Evolutionary conservation across 2,888 invertebrate genomes (phyloP), one percentile per base, ranked within the genome.

Genomic region (Sepioteuthis lessoniana): DNA sequence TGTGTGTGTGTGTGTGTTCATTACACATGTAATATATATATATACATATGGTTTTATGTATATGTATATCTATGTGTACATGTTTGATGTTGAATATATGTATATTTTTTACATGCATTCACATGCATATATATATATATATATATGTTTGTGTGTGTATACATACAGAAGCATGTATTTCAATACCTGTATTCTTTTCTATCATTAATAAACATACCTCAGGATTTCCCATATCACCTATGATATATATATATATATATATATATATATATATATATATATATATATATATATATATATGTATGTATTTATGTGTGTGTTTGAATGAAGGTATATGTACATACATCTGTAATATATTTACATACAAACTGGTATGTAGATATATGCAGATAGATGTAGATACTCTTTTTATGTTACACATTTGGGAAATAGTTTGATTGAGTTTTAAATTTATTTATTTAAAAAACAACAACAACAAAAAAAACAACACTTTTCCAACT

Each of bases 361-460:
- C n/a, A n/a, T 35, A 76, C 13, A 76, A n/a, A n/a, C 76, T 76
- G 3, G 10, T 76, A 76, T 76, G n/a, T 16, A 13, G n/a, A 35
- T 76, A 76, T 76, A 76, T 35, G n/a, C 8, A 8, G 76, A 76
- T 76, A 76, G 76, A 35, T 76, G 19, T 76, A 76, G 76, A 35
- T 4, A 76, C 16, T 76, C 76, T n/a, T 76, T 76, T 76, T 31
- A 76, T 76, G n/a, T 76, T 76, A n/a, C 35, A n/a, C 76, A n/a
- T n/a, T 76, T 35, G n/a, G n/a, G n/a, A 76, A 76, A 76, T 76
- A 76, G 55, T 76, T 76, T 76, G 4, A 55, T 55, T 55, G 55
- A 55, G 55, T 55, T 76, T 76, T n/a, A 19, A 76, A 76, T 76
- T 76, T 76, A 76, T 76, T n/a, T 76, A 76, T 76, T n/a, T 76